A percentile compares a stretch with the other conserved stretches of the same genome.
Conservation (phyloP, 2,797 vertebrate species). For the Sciurus carolinensis region DNA sequence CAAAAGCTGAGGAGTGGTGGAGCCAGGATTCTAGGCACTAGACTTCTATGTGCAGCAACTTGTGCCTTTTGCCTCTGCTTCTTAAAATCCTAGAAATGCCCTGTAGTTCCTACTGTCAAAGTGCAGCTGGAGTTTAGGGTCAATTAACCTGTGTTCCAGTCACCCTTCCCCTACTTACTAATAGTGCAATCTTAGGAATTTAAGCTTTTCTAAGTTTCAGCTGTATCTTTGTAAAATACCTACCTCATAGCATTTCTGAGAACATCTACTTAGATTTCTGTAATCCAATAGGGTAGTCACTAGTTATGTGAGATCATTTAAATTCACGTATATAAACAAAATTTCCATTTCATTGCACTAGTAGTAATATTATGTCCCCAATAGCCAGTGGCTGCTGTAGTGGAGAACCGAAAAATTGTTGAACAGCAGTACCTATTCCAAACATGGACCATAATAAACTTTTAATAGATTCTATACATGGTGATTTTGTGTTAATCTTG, state of each 20-base stretch:
- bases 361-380: background rate
- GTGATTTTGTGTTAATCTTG: background rate
- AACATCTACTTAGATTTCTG: constrained; percentile 40
- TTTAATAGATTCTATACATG: background rate
- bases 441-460: background rate
- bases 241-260: background rate
- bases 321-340: background rate
- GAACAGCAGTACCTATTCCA: background rate
- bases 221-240: constrained; percentile 15
- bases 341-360: background rate
- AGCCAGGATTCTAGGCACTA: background rate
- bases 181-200: background rate
- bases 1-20: too few relatives aligned
- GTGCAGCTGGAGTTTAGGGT: background rate
- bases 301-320: background rate
- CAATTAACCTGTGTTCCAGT: background rate
- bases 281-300: background rate
- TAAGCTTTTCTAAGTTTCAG: constrained; percentile 17
- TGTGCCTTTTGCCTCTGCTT: background rate
- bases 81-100: background rate
- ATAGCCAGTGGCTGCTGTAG: background rate
- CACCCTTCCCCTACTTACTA: background rate
- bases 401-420: background rate
- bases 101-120: too few relatives aligned
- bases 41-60: background rate